These are phyloP conservation scores for Diploptera punctata DNA, from an alignment of 2,888 invertebrate genomes.

Conservation along the genomic window DNA sequence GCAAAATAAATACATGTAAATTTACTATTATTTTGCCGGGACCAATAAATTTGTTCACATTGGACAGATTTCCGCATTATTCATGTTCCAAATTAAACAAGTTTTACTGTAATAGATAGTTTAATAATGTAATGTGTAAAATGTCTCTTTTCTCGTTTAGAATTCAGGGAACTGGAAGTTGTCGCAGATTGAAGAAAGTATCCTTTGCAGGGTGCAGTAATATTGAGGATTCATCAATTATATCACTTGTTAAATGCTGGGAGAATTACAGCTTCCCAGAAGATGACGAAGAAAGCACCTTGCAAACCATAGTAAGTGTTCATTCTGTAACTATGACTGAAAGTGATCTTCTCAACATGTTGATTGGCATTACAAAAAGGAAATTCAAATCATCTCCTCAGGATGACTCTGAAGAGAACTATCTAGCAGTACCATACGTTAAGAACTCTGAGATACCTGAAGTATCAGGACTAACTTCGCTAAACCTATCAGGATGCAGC, in stretches of 20 bases:
- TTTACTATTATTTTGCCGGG: too few species aligned
- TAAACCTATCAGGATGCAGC: not conserved
- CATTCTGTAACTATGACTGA: not conserved
- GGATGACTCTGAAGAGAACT: not conserved
- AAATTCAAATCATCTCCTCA: not conserved
- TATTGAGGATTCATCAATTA: not conserved
- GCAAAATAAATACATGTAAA: too few species aligned
- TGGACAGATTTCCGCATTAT: too few species aligned
- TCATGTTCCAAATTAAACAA: too few species aligned
- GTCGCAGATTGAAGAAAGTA: not conserved
- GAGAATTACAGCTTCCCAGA: too few species aligned
- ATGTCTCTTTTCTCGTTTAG: too few species aligned
- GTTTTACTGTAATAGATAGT: too few species aligned
- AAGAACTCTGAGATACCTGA: not conserved
- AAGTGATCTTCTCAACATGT: not conserved
- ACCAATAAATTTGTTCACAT: too few species aligned
- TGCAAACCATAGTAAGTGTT: not conserved
- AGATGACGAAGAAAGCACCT: not conserved
- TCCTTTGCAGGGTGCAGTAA: not conserved
- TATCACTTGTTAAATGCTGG: not conserved
- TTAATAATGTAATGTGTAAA: too few species aligned
- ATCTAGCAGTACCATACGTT: not conserved
- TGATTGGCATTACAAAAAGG: not conserved
- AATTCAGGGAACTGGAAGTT: not conserved
- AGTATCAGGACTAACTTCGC: not conserved